phyloP scores from a whole-genome alignment of 1,140 invertebrate species.

The Trachelipus rathkii region DNA sequence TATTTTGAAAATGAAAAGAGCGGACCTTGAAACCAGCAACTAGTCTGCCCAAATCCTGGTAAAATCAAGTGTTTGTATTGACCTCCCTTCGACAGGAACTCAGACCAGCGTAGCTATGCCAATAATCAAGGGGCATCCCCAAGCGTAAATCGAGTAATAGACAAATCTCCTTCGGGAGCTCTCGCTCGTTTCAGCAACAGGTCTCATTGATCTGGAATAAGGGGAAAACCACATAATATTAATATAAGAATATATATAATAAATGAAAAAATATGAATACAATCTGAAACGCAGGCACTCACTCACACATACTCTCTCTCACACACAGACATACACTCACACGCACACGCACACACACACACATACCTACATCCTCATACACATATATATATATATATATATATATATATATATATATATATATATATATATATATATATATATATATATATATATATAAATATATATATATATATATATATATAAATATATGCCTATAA shows the following conservation, averaged over 20 bases:
- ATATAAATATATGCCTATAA: too few species aligned
- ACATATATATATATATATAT: neutral
- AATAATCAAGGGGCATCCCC: slow-evolving; percentile 10
- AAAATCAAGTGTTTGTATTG: slow-evolving; percentile 19
- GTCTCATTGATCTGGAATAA: neutral
- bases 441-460: slow-evolving; percentile 13
- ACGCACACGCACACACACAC: neutral
- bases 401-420: slow-evolving; percentile 25
- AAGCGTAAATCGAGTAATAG: slow-evolving; percentile 16
- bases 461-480: neutral
- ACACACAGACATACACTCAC: too few species aligned
- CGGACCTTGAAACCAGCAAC: slow-evolving; percentile 27
- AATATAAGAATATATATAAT: neutral
- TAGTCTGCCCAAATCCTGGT: slow-evolving; percentile 17
- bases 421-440: slow-evolving; percentile 26
- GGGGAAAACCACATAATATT: neutral
- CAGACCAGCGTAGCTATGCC: slow-evolving; percentile 18
- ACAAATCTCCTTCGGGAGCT: slow-evolving; percentile 17
- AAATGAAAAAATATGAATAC: too few species aligned
- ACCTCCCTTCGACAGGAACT: neutral
- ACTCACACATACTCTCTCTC: neutral
- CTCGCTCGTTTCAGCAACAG: neutral
- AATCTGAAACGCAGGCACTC: too few species aligned
- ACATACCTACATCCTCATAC: neutral
- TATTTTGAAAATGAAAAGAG: neutral